phyloP scores from a whole-genome alignment of 2,888 invertebrate genomes.

The Macrosiphum euphorbiae region DNA sequence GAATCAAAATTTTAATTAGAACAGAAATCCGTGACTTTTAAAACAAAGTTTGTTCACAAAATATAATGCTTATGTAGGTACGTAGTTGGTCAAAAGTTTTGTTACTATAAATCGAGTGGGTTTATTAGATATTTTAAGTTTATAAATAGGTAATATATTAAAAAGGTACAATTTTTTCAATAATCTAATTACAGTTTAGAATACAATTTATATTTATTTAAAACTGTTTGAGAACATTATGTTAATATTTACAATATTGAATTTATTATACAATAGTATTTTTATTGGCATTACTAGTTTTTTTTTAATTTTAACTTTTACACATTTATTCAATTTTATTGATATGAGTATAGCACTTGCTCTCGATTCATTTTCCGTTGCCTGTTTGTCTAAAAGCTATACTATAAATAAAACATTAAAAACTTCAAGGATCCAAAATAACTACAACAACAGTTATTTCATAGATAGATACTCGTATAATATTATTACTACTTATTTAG shows the following conservation, averaged over 20 bases:
- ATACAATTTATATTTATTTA: background rate
- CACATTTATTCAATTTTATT: background rate
- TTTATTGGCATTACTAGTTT: background rate
- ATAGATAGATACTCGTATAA: background rate
- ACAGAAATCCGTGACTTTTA: too few species aligned
- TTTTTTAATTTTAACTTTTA: background rate
- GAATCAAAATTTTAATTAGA: too few species aligned
- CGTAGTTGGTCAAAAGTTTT: too few species aligned
- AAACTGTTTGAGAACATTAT: background rate
- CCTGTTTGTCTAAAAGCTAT: background rate
- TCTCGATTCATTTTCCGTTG: background rate
- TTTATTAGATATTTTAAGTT: background rate
- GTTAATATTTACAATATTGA: background rate
- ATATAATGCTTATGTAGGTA: too few species aligned
- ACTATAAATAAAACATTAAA: background rate
- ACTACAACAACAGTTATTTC: background rate
- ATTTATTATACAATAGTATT: background rate
- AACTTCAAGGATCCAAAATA: background rate
- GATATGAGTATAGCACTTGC: background rate
- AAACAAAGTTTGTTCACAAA: too few species aligned
- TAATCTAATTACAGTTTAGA: background rate
- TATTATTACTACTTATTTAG: background rate
- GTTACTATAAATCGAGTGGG: too few species aligned
- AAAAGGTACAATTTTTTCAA: background rate
- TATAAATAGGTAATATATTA: background rate